These are phyloP conservation scores for Lacerta bilineata DNA, from an alignment of 2,797 vertebrate genomes.

Conservation along the genomic window DNA sequence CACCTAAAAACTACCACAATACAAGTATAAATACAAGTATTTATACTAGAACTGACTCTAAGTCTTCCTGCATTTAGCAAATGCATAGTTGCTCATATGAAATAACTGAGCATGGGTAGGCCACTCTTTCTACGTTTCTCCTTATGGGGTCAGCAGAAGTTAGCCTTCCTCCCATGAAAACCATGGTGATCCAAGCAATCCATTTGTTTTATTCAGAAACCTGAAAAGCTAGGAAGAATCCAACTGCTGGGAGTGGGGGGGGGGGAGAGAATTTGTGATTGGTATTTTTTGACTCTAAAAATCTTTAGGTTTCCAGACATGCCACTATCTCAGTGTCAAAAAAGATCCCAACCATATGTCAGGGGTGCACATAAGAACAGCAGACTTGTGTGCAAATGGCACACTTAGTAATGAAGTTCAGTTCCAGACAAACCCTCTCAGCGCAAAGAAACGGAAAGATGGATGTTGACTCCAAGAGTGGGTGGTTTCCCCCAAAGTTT, in stretches of 20 bases:
- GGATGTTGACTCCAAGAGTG: background rate
- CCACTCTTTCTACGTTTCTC: background rate
- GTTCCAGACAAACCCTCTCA: background rate
- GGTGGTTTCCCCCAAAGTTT: background rate
- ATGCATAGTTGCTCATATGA: background rate
- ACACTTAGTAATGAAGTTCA: no score
- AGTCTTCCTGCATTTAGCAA: background rate
- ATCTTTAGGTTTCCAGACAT: no score
- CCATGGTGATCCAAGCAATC: background rate
- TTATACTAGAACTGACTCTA: background rate
- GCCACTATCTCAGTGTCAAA: no score
- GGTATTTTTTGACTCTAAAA: no score
- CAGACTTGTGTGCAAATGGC: no score
- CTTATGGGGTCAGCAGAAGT: background rate
- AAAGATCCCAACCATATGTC: no score
- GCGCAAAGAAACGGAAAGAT: background rate
- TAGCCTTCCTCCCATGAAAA: background rate
- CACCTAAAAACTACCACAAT: background rate
- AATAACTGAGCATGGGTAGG: background rate
- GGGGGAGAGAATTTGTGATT: no score
- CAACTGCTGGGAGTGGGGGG: background rate
- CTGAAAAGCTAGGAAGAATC: background rate
- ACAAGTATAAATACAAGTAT: no score
- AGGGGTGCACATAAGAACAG: no score
- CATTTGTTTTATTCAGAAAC: background rate